phyloP scores from a whole-genome alignment of 2,888 invertebrate species.

The Volucella inanis region DNA sequence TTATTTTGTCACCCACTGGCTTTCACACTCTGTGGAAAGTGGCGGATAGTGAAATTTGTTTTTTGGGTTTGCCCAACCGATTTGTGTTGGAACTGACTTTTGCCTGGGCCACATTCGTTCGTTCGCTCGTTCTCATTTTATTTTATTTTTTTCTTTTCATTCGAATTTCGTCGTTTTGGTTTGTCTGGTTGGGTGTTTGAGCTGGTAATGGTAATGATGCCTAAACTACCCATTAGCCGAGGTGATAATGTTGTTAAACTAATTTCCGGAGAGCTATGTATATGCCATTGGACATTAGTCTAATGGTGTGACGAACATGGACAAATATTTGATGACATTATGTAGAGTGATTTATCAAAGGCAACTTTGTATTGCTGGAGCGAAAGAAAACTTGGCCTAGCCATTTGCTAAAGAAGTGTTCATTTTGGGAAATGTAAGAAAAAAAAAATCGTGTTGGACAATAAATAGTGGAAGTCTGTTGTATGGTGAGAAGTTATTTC shows the following conservation, averaged over 20 bases:
- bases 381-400: not conserved
- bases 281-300: slow-evolving; percentile 40
- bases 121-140: slow-evolving; percentile 23
- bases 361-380: not conserved
- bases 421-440: slow-evolving; percentile 7
- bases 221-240: slow-evolving; percentile 42
- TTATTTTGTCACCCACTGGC: slow-evolving; percentile 54
- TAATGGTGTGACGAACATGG: slow-evolving; percentile 9
- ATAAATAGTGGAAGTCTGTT: too few species aligned
- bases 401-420: not conserved
- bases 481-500: too few species aligned
- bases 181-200: too few species aligned
- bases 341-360: slow-evolving; percentile 21
- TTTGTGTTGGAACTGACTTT: not conserved
- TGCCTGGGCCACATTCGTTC: not conserved
- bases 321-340: slow-evolving; percentile 52
- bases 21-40: slow-evolving; percentile 53
- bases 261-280: slow-evolving; percentile 53
- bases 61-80: not conserved
- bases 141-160: slow-evolving; percentile 5
- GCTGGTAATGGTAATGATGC: not conserved
- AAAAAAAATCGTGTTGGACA: slow-evolving; percentile 8
- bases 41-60: slow-evolving; percentile 45
- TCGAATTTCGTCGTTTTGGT: slow-evolving; percentile 24
- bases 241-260: slow-evolving; percentile 51